A percentile compares a stretch with the other conserved stretches of the same genome.
phyloP scores from a whole-genome alignment of 1,140 invertebrate species.

The Zaprionus tsacasi region DNA sequence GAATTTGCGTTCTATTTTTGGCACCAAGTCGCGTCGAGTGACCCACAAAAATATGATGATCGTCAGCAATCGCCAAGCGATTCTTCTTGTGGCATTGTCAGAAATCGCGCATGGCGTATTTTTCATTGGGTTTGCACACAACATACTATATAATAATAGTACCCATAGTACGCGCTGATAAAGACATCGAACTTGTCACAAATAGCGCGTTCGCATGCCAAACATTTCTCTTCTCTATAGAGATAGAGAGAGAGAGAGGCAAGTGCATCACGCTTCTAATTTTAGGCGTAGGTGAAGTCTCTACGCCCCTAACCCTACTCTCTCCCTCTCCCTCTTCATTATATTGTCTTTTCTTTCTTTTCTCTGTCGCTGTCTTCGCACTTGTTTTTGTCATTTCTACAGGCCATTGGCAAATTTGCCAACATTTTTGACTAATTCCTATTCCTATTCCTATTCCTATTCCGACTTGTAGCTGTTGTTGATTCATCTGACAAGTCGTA shows the following conservation, averaged over 20 bases:
- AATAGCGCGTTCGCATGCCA: constrained; percentile 68
- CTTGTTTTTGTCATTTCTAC: constrained; percentile 12
- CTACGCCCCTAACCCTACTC: background rate
- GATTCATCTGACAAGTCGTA: constrained; percentile 60
- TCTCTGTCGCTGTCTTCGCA: background rate
- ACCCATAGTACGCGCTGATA: constrained; percentile 75
- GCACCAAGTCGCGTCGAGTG: constrained; percentile 63
- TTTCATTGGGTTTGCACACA: constrained; percentile 54
- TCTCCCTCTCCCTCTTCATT: background rate
- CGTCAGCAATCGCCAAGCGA: constrained; percentile 51
- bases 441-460: constrained; percentile 26
- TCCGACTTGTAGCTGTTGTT: constrained; percentile 23
- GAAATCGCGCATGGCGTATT: constrained; percentile 56
- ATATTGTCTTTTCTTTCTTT: background rate
- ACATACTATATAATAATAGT: background rate
- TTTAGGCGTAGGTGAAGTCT: constrained; percentile 64
- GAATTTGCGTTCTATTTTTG: constrained; percentile 65
- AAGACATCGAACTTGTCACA: constrained; percentile 83
- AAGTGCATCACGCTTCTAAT: constrained; percentile 77
- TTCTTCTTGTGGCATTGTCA: constrained; percentile 73
- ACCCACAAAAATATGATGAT: constrained; percentile 63
- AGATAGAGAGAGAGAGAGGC: constrained; percentile 13
- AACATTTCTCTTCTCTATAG: constrained; percentile 48
- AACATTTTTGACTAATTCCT: constrained; percentile 57
- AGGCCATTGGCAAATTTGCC: constrained; percentile 5